A percentile compares a stretch with the other conserved stretches of the same genome.
Evolutionary conservation across 2,888 invertebrate species (phyloP).

Genomic region (Teinopalpus imperialis): DNA sequence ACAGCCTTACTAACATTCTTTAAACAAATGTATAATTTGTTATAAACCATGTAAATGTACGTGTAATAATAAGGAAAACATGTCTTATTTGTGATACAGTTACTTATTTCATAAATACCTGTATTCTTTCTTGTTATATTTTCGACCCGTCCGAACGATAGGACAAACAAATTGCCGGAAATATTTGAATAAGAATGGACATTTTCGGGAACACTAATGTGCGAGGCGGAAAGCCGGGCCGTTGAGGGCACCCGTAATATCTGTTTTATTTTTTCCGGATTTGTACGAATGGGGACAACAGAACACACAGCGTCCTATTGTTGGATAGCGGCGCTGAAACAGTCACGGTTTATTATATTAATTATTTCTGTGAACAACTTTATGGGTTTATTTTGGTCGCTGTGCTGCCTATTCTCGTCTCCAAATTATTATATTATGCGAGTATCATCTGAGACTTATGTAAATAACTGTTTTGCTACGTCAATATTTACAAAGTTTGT

Average conservation of each 20-base stretch:
- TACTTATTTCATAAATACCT: slow-evolving; percentile 16
- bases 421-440: slow-evolving; percentile 35
- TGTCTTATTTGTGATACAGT: slow-evolving; percentile 4
- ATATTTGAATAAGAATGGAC: slow-evolving; percentile 79
- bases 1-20: too few species aligned
- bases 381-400: slow-evolving; percentile 67
- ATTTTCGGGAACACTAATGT: slow-evolving; percentile 74
- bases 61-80: too few species aligned
- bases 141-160: slow-evolving; percentile 62
- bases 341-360: slow-evolving; percentile 64
- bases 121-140: slow-evolving; percentile 46
- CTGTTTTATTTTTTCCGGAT: slow-evolving; percentile 80
- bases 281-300: slow-evolving; percentile 71
- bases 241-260: slow-evolving; percentile 62
- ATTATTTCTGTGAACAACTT: slow-evolving; percentile 69
- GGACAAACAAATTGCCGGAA: slow-evolving; percentile 78
- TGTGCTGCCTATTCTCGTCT: slow-evolving; percentile 41
- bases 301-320: slow-evolving; percentile 61
- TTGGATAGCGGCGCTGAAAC: slow-evolving; percentile 58
- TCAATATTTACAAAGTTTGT: not conserved
- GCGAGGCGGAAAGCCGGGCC: slow-evolving; percentile 69
- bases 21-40: too few species aligned
- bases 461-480: slow-evolving; percentile 5
- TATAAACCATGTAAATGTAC: too few species aligned
- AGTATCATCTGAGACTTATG: slow-evolving; percentile 28